Evolutionary conservation across 2,797 vertebrate species (phyloP).

Genomic region (Sebastes iracundus): DNA sequence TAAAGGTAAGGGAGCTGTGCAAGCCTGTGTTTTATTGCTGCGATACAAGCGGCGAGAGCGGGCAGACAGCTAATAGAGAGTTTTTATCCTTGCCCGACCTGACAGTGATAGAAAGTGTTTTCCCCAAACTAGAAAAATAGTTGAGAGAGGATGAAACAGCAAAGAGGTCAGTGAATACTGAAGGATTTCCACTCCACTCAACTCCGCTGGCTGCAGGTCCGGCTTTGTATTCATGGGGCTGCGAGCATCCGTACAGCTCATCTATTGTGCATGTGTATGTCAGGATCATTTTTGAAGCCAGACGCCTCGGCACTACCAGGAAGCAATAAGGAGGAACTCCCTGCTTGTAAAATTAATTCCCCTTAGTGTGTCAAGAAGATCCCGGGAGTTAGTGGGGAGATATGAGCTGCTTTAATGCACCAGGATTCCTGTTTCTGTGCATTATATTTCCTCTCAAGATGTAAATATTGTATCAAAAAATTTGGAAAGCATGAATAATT

Average conservation of each 20-base stretch:
- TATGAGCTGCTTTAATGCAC: constrained; percentile 64
- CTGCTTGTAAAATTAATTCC: constrained; percentile 81
- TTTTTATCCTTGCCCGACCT: constrained; percentile 81
- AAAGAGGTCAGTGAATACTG: constrained; percentile 83
- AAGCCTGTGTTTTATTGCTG: constrained; percentile 80
- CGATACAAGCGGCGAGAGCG: constrained; percentile 63
- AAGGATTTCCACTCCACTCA: constrained; percentile 70
- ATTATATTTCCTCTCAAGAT: constrained; percentile 17
- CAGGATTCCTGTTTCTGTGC: constrained; percentile 16
- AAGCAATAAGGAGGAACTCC: constrained; percentile 78
- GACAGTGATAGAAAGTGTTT: constrained; percentile 89
- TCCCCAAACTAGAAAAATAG: constrained; percentile 87
- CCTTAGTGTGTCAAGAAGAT: constrained; percentile 74
- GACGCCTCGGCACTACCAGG: constrained; percentile 59
- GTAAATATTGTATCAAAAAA: constrained; percentile 52
- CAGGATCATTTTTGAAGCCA: constrained; percentile 76
- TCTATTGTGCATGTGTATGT: constrained; percentile 79
- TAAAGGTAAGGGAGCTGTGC: constrained; percentile 70
- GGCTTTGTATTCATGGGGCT: constrained; percentile 76
- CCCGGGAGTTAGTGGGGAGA: constrained; percentile 47
- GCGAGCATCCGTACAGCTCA: constrained; percentile 72
- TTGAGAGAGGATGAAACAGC: constrained; percentile 83
- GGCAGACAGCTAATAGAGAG: constrained; percentile 81
- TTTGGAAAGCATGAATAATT: constrained; percentile 50
- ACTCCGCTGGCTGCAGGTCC: constrained; percentile 65